Evolutionary conservation across 2,888 invertebrate species (phyloP).

Genomic region (Drosophila pseudotalamancana): DNA sequence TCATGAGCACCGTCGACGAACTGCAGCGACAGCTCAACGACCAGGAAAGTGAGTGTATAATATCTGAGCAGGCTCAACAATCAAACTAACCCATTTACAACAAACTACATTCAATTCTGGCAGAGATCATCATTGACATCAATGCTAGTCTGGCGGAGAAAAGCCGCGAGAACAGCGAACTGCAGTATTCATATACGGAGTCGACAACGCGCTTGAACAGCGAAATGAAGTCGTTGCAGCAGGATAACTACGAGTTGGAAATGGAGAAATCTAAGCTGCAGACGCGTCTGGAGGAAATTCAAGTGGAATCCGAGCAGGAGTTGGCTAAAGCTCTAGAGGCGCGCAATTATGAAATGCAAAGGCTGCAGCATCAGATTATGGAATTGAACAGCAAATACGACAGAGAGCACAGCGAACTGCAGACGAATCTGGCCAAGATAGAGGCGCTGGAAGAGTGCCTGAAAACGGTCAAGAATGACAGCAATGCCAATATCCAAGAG

Average conservation of each 20-base stretch:
- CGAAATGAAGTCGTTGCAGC: constrained; percentile 86
- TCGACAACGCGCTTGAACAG: constrained; percentile 85
- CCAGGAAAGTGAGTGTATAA: constrained; percentile 85
- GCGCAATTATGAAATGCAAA: constrained; percentile 82
- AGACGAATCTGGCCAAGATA: constrained; percentile 82
- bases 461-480: constrained; percentile 83
- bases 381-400: constrained; percentile 76
- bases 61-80: not conserved
- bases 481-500: constrained; percentile 84
- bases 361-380: constrained; percentile 80
- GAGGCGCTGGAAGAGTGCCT: constrained; percentile 85
- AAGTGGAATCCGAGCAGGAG: constrained; percentile 82
- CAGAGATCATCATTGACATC: constrained; percentile 85
- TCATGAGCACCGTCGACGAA: constrained; percentile 88
- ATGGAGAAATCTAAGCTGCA: constrained; percentile 83
- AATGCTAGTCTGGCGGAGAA: constrained; percentile 85
- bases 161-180: constrained; percentile 86
- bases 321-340: constrained; percentile 78
- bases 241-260: constrained; percentile 85
- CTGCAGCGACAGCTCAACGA: constrained; percentile 88
- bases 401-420: constrained; percentile 78
- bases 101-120: not conserved
- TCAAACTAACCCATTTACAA: not conserved
- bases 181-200: constrained; percentile 83
- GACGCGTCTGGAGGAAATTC: constrained; percentile 79